Evolutionary conservation across 1,140 invertebrate species (phyloP).

Genomic region (Cheumatopsyche charites): DNA sequence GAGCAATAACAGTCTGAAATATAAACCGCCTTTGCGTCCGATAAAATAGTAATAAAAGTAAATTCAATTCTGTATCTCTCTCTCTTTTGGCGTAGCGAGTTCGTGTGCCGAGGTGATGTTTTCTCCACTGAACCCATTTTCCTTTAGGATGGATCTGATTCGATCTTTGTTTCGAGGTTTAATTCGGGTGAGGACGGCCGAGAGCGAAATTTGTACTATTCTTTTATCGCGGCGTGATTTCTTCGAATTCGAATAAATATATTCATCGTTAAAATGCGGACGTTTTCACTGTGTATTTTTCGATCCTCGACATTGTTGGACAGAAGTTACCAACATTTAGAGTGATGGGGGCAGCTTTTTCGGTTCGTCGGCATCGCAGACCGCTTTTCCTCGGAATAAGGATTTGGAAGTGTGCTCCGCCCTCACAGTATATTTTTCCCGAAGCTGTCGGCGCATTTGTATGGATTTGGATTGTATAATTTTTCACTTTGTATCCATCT

Average conservation of each 20-base stretch:
- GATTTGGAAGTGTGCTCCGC: constrained; percentile 1
- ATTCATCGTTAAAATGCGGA: neutral
- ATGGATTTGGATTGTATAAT: constrained; percentile 45
- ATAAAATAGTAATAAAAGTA: constrained; percentile 20
- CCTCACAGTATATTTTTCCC: constrained; percentile 22
- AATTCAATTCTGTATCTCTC: neutral
- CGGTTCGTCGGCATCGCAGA: neutral
- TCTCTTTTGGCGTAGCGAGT: too few species aligned
- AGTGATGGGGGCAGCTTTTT: neutral
- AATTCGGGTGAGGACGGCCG: constrained; percentile 2
- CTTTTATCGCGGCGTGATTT: neutral
- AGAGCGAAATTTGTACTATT: neutral
- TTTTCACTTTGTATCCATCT: constrained; percentile 46
- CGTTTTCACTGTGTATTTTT: too few species aligned
- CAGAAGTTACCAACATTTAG: constrained; percentile 10
- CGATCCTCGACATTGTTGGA: neutral
- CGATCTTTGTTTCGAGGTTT: constrained; percentile 34
- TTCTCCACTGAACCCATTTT: constrained; percentile 25
- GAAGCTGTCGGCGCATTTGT: constrained; percentile 40
- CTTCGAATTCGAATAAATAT: too few species aligned
- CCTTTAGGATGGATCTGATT: constrained; percentile 6
- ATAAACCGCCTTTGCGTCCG: constrained; percentile 1
- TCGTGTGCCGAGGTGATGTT: neutral
- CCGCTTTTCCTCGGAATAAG: constrained; percentile 1
- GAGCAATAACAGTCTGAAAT: constrained; percentile 18